Percentiles rank a stretch among this genome's conserved stretches.
Conservation (phyloP, 2,797 vertebrate genomes). For the Alectoris magna region DNA sequence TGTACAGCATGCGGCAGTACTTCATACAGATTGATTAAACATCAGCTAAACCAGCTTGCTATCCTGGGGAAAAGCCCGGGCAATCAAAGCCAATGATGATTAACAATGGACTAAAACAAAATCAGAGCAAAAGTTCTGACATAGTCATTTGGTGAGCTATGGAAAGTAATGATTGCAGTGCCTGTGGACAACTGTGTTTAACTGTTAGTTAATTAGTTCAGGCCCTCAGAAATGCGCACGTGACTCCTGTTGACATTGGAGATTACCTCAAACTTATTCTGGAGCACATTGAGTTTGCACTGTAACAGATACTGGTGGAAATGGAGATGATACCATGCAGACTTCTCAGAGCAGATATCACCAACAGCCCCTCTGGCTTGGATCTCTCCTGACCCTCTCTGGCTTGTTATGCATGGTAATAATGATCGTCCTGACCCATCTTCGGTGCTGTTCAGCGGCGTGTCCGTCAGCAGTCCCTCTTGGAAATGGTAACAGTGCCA, state of each 20-base stretch:
- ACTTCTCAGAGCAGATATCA: not conserved
- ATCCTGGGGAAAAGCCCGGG: not conserved
- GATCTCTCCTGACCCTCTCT: not conserved
- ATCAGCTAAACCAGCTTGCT: not conserved
- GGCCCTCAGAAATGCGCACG: not conserved
- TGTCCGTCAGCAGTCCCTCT: not conserved
- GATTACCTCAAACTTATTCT: not conserved
- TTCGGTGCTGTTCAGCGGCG: not conserved
- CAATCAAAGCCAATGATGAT: not conserved
- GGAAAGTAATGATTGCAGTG: not conserved
- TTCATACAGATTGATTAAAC: not conserved
- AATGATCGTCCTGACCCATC: not conserved
- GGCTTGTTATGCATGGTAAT: not conserved
- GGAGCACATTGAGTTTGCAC: not conserved
- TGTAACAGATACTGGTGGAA: rapidly evolving
- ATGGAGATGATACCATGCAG: not conserved
- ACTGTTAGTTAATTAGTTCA: conserved; percentile 7
- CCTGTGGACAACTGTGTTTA: not conserved
- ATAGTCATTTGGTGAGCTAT: not conserved
- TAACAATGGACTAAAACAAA: not conserved
- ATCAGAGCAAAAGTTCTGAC: not conserved
- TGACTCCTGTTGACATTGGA: not conserved
- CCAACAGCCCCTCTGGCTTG: not conserved
- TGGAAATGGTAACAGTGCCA: conserved; percentile 67
- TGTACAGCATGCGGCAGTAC: not conserved